Base-by-base conservation (phyloP, 2,113 vertebrate genomes). In the Diadophis punctatus region DNA sequence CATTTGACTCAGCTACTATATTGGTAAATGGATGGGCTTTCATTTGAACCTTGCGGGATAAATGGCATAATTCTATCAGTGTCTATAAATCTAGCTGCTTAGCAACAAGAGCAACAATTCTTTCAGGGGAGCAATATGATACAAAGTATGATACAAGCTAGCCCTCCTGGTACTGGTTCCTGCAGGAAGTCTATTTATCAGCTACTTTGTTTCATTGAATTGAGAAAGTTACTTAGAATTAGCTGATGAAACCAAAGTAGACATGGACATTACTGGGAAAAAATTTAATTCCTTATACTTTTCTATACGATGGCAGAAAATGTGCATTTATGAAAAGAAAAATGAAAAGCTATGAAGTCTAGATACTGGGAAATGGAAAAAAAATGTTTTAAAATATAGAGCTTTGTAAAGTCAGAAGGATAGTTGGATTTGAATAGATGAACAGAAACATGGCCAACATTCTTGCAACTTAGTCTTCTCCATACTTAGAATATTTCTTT, bases 61-160 rank as follows among this genome's bases (percentile, higher is more conserved):
- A 96, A 92, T 87, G 93, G 90, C 2, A 94, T 53, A 1, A 1
- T 91, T 86, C 86, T 94, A 96, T 94, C 95, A 95, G 96, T 95
- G 94, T 87, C 63, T 93, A 94, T 95, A 96, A 96, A 95, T 91
- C 34, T 7, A 93, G 94, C 95, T 95, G 95, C 92, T 91, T 94
- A 96, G 96, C 93, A 97, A 95, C 95, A 96, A 93, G 84, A 93
- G 92, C 94, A 96, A 95, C 55, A 95, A 51, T 88, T 95, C 53
- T 92, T 96, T 94, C 91, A 63, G 94, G 9, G n/a, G 89, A 95
- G 90, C 0, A 0, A 53, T 53, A 86, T 84, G 88, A 94, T 90
- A 94, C 84, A 93, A 93, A 95, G 10, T 53, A 87, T 58, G 87
- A 53, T 48, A 88, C 34, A 4, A 46, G 93, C 22, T 9, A 91